Evolutionary conservation across 2,888 invertebrate species (phyloP), one percentile per base, ranked within the genome.

Genomic region (Atrina japonica): DNA sequence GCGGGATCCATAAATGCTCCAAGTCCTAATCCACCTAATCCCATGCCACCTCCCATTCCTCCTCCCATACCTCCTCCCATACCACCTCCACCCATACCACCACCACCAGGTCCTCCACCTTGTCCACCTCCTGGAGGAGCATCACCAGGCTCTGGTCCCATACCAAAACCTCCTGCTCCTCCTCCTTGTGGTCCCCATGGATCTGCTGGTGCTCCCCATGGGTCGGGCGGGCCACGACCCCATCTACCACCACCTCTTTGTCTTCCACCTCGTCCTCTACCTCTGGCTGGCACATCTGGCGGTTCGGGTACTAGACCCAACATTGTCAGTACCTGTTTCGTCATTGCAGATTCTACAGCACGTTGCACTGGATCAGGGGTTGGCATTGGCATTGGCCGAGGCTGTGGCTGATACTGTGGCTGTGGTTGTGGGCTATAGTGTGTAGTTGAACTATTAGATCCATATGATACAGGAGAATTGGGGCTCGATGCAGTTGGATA

Each of bases 271-370:
- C 68, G 27, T 47, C 61, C 30, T 18, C 70, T 29, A 0, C 70
- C 65, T 14, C 65, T 53, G 21, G 70, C 60, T 16, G 70, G 70
- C 16, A 60, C 59, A 65, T 70, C 70, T 60, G 70, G 70, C 0
- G 70, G 65, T 40, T 70, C 70, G 7, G 70, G 70, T 7, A 53
- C 60, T 21, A 70, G 55, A 7, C 70, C 70, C 35, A 70, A 52
- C 70, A 70, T 70, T 23, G 64, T 64, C 11, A 70, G 60, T 3
- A 70, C 35, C 43, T 70, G 70, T n/a, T 65, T 65, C 14, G 65
- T 64, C 70, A 70, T 70, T 30, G 70, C 70, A 27, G 53, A 35
- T 35, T 70, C 65, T 18, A 70, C 59, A 7, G 70, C 64, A 21
- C 65, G 41, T 35, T 59, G 58, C 1, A 70, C 59, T 6, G 70